Evolutionary conservation across 1,140 invertebrate genomes (phyloP), one percentile per base, ranked within the genome.

Genomic region (Campoletis sonorensis): DNA sequence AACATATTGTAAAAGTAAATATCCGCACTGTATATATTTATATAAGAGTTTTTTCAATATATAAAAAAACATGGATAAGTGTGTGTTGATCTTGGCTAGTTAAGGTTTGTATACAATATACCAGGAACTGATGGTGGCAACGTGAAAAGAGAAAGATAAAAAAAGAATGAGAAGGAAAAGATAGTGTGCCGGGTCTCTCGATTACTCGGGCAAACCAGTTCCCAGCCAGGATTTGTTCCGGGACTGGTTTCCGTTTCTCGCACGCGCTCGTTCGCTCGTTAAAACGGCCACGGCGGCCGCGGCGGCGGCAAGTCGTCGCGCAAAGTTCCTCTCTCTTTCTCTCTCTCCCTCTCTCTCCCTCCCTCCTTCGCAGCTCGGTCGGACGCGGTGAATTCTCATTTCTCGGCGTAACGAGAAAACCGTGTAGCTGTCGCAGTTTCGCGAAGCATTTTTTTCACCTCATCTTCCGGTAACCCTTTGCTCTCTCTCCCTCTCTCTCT

Each of bases 181-280:
- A 58, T 33, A 76, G 21, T 76, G 73, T 61, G 73, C 51, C 73
- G 27, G 13, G 27, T 75, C 51, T 76, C 73, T 27, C 73, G 73
- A 76, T 76, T 76, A 76, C 73, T 76, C 73, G 21, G 51, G 73
- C 77, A 87, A 87, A 87, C 86, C 85, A 80, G 86, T 86, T 87
- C 83, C 78, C 79, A 26, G 8, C 26, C 7, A 33, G 85, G 83
- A 86, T 87, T 81, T 81, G 84, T 86, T 86, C 83, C 83, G 86
- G 86, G 85, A 87, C 85, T 79, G 83, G 85, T 87, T 87, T 87
- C 86, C 86, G 86, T 85, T 87, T 86, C 83, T 82, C 85, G 85
- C 73, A 76, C 73, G 73, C 73, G 73, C 51, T 72, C 40, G 71
- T 54, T 73, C 21, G 68, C 86, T 87, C 81, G 86, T 86, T 87